phyloP scores from a whole-genome alignment of 2,113 vertebrate genomes.

The Eulemur rufifrons region DNA sequence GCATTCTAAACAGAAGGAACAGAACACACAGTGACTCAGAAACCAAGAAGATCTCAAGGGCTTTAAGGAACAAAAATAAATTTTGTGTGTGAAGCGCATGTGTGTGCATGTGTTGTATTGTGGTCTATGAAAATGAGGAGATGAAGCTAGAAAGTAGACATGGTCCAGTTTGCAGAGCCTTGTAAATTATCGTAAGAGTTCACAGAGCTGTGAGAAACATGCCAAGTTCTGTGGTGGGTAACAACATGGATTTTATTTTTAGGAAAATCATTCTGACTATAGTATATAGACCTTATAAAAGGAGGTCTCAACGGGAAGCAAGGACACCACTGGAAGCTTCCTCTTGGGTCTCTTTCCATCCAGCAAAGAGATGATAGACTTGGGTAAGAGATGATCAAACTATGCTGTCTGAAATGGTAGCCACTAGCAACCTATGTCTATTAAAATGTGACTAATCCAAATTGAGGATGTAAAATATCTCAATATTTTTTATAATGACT shows the following conservation, averaged over 20 bases:
- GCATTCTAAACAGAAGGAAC: not conserved
- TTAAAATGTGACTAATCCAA: not conserved
- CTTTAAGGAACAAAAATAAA: not conserved
- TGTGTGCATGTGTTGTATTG: not conserved
- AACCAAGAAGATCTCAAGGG: not conserved
- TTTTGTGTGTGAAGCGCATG: not conserved
- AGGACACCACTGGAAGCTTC: not conserved
- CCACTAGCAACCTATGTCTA: not conserved
- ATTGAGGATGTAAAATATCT: not conserved
- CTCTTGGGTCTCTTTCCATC: not conserved
- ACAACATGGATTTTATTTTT: constrained; percentile 39
- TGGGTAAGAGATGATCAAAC: not conserved
- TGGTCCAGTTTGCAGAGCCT: not conserved
- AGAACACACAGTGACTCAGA: not conserved
- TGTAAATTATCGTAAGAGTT: not conserved
- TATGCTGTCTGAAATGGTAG: not conserved
- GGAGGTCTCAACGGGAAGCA: not conserved
- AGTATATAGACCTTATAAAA: not conserved
- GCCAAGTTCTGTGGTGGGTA: not conserved
- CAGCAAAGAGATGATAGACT: not conserved
- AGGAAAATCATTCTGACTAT: not conserved
- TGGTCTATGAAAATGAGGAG: not conserved
- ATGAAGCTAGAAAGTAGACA: not conserved
- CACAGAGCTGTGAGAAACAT: not conserved
- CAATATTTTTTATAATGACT: not conserved